A percentile compares a stretch with the other conserved stretches of the same genome.
These are phyloP conservation scores for Acinonyx jubatus DNA, from an alignment of 2,113 vertebrate species.

Conservation along the genomic window DNA sequence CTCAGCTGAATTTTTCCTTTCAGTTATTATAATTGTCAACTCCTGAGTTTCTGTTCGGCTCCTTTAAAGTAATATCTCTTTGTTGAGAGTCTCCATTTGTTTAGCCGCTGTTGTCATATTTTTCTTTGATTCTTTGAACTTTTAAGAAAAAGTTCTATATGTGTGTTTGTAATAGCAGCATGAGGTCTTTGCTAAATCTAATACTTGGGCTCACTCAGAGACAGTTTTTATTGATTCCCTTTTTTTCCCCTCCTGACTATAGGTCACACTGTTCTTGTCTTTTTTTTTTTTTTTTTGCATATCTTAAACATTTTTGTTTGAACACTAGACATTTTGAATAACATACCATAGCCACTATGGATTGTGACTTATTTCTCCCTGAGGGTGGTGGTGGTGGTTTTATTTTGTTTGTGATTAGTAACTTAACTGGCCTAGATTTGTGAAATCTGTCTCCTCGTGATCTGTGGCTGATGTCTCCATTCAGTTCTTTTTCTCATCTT, in stretches of 20 bases:
- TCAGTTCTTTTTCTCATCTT: not conserved
- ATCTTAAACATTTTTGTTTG: not conserved
- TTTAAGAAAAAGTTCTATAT: not conserved
- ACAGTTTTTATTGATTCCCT: not conserved
- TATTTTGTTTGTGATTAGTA: not conserved
- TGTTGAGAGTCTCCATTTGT: not conserved
- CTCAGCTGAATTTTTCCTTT: not conserved
- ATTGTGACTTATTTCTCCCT: not conserved
- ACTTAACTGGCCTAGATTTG: not conserved
- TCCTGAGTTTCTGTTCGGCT: not conserved
- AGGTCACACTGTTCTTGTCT: not conserved
- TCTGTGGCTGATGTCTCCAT: not conserved
- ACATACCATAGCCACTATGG: not conserved
- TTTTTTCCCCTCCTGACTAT: not conserved
- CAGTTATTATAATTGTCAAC: not conserved
- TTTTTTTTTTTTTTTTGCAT: not conserved
- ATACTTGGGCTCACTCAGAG: not conserved
- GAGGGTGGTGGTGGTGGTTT: not conserved
- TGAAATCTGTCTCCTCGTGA: not conserved
- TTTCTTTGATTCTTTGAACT: not conserved
- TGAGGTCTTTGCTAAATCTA: not conserved
- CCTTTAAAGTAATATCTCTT: not conserved
- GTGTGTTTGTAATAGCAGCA: not conserved
- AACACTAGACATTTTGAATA: not conserved
- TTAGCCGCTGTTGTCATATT: not conserved